Evolutionary conservation across 2,797 vertebrate species (phyloP).

Genomic region (Parambassis ranga): DNA sequence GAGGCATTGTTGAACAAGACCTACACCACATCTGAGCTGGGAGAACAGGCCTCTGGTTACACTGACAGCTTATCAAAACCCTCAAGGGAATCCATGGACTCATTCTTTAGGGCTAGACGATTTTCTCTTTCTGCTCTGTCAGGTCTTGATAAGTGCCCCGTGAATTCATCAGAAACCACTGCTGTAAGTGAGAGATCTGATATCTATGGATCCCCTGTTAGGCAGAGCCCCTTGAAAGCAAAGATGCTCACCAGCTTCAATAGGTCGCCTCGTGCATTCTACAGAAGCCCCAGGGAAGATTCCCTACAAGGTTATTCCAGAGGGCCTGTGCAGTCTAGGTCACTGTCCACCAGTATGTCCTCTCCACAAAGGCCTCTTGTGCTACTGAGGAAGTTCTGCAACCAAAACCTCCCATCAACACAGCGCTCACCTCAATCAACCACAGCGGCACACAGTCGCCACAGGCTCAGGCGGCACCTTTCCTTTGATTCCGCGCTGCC

Average conservation of each 20-base stretch:
- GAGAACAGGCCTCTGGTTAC: neutral
- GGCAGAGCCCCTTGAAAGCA: constrained; percentile 50
- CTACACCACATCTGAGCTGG: constrained; percentile 21
- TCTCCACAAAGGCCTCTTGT: neutral
- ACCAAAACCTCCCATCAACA: neutral
- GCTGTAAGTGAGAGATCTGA: neutral
- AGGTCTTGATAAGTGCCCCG: neutral
- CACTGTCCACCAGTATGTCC: neutral
- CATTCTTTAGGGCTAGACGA: neutral
- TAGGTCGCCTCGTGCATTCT: constrained; percentile 25
- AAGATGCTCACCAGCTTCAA: neutral
- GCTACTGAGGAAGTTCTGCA: constrained; percentile 12
- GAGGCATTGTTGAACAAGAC: constrained; percentile 28
- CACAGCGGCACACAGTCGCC: neutral
- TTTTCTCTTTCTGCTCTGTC: neutral
- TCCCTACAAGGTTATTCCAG: neutral
- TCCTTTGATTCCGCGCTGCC: constrained; percentile 44
- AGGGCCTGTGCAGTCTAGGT: neutral
- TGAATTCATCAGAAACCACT: neutral
- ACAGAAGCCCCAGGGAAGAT: constrained; percentile 18
- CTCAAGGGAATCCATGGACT: constrained; percentile 9
- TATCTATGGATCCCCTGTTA: constrained; percentile 30
- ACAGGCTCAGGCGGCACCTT: constrained; percentile 16
- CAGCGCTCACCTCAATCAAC: constrained; percentile 4
- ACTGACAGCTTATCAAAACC: constrained; percentile 2